Base-by-base conservation (phyloP, 2,113 vertebrate species). In the Labeo rohita region DNA sequence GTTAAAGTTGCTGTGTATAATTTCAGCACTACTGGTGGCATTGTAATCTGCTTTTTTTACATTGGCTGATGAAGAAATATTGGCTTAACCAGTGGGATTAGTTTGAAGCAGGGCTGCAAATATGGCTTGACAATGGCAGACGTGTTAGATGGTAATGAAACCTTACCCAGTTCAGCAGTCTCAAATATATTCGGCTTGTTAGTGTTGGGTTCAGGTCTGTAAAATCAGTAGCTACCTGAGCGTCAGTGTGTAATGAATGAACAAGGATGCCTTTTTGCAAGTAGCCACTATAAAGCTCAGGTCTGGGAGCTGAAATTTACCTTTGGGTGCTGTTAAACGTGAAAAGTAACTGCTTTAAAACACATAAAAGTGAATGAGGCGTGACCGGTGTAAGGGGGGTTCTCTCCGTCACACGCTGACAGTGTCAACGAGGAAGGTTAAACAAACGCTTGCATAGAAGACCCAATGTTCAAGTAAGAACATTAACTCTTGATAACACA, bases 371-470 rank as follows among this genome's bases (percentile, higher is more conserved):
- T 54, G 34, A 59, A 83, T 28, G 81, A 56, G n/a, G 76, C n/a
- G 1, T 86, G 52, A 73, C 61, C 5, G 21, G 47, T 43, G n/a
- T 61, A 75, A 9, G 21, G 45, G 84, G 54, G 21, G 84, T 54
- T 59, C 73, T 88, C 91, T 91, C 92, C 91, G 88, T 92, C 93
- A 90, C 81, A 92, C 91, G 93, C 92, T 92, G 93, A 90, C 91
- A 83, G 91, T 89, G 87, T 91, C 89, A 94, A 92, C 88, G 87
- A 87, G 85, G 88, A 94, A 93, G 92, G 93, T 95, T 95, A 94
- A 92, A 85, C 88, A 95, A 95, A 95, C 90, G 90, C 6, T 65
- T 84, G 89, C 86, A 88, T 86, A 82, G 68, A 70, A 49, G 34
- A 65, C 15, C 82, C 56, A 89, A 81, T 89, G 85, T 86, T 88